Percentiles rank a stretch among this genome's conserved stretches.
phyloP scores from a whole-genome alignment of 2,113 vertebrate species.

The Symphodus melops region DNA sequence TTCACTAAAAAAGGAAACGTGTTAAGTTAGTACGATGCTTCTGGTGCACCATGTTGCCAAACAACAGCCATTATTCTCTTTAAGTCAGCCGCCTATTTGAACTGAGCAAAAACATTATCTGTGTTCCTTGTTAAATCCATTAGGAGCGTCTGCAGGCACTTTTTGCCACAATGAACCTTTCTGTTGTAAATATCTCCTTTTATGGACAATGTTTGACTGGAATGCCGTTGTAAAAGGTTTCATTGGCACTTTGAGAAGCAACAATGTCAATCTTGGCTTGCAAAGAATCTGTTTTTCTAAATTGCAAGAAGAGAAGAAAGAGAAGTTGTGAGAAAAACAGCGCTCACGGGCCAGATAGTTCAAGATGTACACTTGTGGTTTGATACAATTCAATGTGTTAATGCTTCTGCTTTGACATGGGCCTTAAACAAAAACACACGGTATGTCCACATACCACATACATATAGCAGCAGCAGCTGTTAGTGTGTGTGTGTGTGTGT shows the following conservation, averaged over 20 bases:
- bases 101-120: neutral
- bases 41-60: neutral
- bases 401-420: constrained; percentile 8
- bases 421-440: constrained; percentile 34
- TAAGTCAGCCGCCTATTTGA: neutral
- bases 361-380: neutral
- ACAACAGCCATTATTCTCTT: constrained; percentile 4
- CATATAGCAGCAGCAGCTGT: constrained; percentile 65
- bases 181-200: constrained; percentile 32
- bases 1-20: neutral
- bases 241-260: constrained; percentile 22
- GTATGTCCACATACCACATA: constrained; percentile 35
- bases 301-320: constrained; percentile 6
- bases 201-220: constrained; percentile 31
- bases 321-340: constrained; percentile 6
- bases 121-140: neutral
- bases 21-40: neutral
- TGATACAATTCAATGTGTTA: constrained; percentile 42
- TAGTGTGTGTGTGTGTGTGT: constrained; percentile 19
- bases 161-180: constrained; percentile 8
- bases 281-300: constrained; percentile 28
- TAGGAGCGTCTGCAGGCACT: neutral
- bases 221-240: constrained; percentile 43
- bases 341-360: neutral
- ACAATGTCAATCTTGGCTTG: constrained; percentile 31